Conservation (phyloP, 2,113 vertebrate genomes). For the Chamaea fasciata region DNA sequence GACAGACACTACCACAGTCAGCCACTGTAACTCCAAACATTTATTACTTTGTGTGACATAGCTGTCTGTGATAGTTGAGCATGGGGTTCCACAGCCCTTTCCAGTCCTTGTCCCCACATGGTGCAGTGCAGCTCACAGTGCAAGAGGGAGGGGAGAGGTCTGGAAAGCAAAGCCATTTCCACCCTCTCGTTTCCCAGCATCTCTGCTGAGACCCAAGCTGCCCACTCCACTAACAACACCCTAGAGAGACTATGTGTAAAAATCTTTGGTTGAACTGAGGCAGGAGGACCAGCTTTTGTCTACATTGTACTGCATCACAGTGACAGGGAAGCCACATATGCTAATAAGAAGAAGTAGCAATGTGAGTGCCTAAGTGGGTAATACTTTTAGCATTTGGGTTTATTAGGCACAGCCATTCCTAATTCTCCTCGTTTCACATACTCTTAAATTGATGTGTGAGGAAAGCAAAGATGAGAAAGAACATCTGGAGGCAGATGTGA, state of each 20-base stretch:
- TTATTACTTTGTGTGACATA: neutral
- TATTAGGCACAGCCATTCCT: neutral
- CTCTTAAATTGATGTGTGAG: neutral
- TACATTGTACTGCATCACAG: neutral
- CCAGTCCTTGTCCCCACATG: neutral
- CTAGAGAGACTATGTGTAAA: neutral
- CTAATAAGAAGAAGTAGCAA: neutral
- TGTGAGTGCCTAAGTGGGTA: neutral
- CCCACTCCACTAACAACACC: neutral
- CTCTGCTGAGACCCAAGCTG: neutral
- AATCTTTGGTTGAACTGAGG: neutral
- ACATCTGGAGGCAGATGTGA: neutral
- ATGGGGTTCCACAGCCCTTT: neutral
- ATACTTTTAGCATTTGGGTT: neutral
- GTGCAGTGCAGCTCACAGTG: neutral
- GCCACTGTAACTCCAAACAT: neutral
- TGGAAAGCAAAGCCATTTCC: neutral
- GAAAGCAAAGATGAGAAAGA: neutral
- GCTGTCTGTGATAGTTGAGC: fast-evolving
- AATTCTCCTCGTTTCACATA: neutral
- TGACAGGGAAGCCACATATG: neutral
- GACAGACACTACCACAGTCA: neutral
- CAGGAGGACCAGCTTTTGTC: neutral
- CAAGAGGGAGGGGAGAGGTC: neutral
- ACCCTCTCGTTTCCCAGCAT: neutral